Conservation (phyloP, 2,797 vertebrate species). For the Limnodromus scolopaceus region DNA sequence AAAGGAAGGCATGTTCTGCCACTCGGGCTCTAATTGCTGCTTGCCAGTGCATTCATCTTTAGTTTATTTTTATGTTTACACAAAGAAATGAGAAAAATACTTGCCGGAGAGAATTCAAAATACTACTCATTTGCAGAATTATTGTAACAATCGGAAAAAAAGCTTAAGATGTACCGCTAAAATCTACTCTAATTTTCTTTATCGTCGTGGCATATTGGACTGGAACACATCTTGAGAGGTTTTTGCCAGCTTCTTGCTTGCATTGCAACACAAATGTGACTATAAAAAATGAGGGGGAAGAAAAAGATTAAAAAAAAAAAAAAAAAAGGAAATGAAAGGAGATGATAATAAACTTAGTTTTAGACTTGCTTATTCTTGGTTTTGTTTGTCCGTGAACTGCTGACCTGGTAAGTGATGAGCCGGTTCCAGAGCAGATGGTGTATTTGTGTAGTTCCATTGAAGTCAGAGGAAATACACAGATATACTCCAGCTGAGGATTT, state of each 20-base stretch:
- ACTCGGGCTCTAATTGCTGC: not conserved
- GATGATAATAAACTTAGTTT: conserved; percentile 18
- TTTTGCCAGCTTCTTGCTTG: not conserved
- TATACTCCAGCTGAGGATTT: conserved; percentile 11
- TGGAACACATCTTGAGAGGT: not conserved
- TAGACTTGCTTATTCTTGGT: conserved; percentile 29
- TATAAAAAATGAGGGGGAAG: not conserved
- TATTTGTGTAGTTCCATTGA: conserved; percentile 28
- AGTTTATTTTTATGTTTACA: conserved; percentile 20
- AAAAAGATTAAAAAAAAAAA: no score
- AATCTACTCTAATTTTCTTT: conserved; percentile 7
- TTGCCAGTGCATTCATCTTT: not conserved
- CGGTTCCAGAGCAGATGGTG: conserved; percentile 56
- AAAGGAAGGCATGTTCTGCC: not conserved
- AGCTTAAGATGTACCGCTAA: not conserved
- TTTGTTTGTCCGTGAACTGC: conserved; percentile 31
- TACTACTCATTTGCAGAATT: not conserved
- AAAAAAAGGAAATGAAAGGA: not conserved
- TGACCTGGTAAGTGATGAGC: conserved; percentile 38
- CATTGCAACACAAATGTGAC: not conserved
- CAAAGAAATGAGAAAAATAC: not conserved
- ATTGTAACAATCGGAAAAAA: conserved; percentile 6
- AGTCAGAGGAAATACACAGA: conserved; percentile 13
- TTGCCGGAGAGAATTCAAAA: not conserved
- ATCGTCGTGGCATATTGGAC: not conserved